Percentiles rank a stretch among this genome's conserved stretches.
Conservation (phyloP, 2,888 invertebrate species). For the Plagodis dolabraria region DNA sequence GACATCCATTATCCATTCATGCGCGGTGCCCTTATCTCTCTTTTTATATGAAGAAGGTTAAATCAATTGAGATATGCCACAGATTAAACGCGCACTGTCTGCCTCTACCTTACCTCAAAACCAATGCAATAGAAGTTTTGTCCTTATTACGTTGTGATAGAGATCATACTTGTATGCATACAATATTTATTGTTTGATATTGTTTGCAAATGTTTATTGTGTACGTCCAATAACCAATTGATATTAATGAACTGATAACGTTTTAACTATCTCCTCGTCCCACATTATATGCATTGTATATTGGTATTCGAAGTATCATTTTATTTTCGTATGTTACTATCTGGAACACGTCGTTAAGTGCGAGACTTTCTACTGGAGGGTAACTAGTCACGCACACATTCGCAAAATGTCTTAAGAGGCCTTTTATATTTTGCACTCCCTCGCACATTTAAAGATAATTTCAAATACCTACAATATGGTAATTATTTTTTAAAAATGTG, state of each 20-base stretch:
- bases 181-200: constrained; percentile 14
- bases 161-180: background rate
- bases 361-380: too few species aligned
- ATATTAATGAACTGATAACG: constrained; percentile 24
- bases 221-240: constrained; percentile 7
- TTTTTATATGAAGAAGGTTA: constrained; percentile 27
- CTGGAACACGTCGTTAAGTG: too few species aligned
- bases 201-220: constrained; percentile 14
- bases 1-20: constrained; percentile 10
- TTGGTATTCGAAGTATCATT: background rate
- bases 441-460: too few species aligned
- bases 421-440: too few species aligned
- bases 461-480: too few species aligned
- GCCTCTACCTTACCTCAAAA: background rate
- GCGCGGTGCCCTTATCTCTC: constrained; percentile 14
- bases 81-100: background rate
- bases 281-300: constrained; percentile 1
- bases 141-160: background rate
- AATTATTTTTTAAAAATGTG: too few species aligned
- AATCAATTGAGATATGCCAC: constrained; percentile 16
- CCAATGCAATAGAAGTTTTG: background rate
- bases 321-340: constrained; percentile 1
- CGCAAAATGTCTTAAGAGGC: too few species aligned
- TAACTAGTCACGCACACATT: too few species aligned
- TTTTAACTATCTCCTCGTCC: constrained; percentile 14